phyloP scores from a whole-genome alignment of 2,113 vertebrate genomes.

The Ceratotherium simum region DNA sequence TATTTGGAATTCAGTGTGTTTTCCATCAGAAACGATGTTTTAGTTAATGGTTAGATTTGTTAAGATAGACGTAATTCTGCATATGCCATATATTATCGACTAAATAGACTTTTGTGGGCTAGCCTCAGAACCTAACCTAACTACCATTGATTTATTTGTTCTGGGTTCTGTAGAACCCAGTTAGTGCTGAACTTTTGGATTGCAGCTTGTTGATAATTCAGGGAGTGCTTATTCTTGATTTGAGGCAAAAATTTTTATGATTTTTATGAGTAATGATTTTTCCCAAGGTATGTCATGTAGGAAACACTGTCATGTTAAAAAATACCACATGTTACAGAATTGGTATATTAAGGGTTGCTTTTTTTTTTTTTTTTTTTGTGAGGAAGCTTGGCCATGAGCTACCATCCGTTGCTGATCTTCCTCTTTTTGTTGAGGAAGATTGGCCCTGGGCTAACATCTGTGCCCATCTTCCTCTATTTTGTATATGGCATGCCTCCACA shows the following conservation, averaged over 20 bases:
- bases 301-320: neutral
- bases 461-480: too few relatives aligned
- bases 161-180: neutral
- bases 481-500: too few relatives aligned
- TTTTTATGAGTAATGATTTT: neutral
- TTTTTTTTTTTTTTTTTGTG: neutral
- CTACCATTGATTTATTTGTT: neutral
- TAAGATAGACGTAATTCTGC: conserved; percentile 30
- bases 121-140: neutral
- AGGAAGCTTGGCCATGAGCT: too few relatives aligned
- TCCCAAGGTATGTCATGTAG: neutral
- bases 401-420: too few relatives aligned
- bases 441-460: too few relatives aligned
- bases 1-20: neutral
- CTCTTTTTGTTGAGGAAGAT: too few relatives aligned
- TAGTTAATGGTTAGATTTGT: neutral
- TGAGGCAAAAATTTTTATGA: neutral
- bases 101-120: neutral
- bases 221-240: neutral
- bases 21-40: conserved; percentile 5
- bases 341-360: neutral
- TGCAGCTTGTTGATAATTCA: neutral
- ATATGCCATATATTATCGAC: neutral
- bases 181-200: neutral
- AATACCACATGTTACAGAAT: neutral